Evolutionary conservation across 2,888 invertebrate genomes (phyloP).

Genomic region (Automeris io): DNA sequence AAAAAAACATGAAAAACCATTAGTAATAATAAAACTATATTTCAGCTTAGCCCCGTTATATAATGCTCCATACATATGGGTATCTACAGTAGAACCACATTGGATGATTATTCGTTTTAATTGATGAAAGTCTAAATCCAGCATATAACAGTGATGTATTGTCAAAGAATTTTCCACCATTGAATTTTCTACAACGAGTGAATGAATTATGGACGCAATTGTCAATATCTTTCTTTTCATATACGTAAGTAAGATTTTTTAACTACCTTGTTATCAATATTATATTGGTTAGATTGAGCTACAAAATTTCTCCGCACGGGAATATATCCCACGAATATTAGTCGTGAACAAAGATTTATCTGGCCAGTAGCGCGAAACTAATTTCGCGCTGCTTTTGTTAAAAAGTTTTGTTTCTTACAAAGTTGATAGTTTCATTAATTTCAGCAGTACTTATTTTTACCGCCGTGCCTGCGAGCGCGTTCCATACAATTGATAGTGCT

Average conservation of each 20-base stretch:
- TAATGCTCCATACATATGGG: conserved; percentile 41
- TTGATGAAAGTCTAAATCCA: conserved; percentile 31
- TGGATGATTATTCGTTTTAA: conserved; percentile 23
- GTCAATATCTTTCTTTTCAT: background rate
- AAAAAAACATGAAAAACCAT: too few relatives aligned
- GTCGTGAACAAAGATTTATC: too few relatives aligned
- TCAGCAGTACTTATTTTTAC: too few relatives aligned
- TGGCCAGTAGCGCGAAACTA: too few relatives aligned
- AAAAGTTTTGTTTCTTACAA: too few relatives aligned
- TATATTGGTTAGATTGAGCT: background rate
- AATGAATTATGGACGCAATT: conserved; percentile 21
- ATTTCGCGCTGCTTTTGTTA: too few relatives aligned
- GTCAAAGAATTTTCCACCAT: conserved; percentile 20
- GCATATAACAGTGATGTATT: conserved; percentile 24
- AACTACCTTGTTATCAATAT: background rate
- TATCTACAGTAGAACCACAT: conserved; percentile 31
- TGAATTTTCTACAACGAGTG: conserved; percentile 27
- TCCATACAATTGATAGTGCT: too few relatives aligned
- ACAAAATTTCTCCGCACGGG: too few relatives aligned
- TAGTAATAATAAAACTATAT: too few relatives aligned
- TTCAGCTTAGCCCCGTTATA: conserved; percentile 34
- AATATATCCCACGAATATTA: too few relatives aligned
- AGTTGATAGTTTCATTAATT: too few relatives aligned
- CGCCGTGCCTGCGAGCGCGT: too few relatives aligned
- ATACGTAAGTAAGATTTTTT: conserved; percentile 3